phyloP scores from a whole-genome alignment of 2,113 vertebrate genomes.

The Geococcyx californianus region DNA sequence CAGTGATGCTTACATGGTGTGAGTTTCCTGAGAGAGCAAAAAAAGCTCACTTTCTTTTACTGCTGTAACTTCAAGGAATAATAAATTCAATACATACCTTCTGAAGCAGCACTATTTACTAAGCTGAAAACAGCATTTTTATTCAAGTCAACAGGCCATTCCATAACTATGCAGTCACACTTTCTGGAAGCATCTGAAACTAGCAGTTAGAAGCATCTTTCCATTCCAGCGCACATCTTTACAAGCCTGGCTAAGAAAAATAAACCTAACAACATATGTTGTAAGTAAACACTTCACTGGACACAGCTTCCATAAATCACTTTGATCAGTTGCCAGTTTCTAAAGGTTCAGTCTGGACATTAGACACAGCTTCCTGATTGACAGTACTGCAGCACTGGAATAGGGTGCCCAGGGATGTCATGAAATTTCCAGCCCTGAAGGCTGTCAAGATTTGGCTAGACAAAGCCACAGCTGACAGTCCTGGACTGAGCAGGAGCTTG shows the following conservation, averaged over 20 bases:
- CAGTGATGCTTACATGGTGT: not conserved
- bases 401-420: not conserved
- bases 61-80: not conserved
- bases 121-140: not conserved
- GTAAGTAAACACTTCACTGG: not conserved
- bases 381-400: not conserved
- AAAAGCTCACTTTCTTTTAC: not conserved
- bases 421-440: not conserved
- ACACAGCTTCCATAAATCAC: not conserved
- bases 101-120: not conserved
- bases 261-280: not conserved
- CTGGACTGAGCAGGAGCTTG: not conserved
- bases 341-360: not conserved
- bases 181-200: not conserved
- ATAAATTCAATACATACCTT: not conserved
- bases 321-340: not conserved
- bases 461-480: not conserved
- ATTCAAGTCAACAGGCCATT: not conserved
- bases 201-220: not conserved
- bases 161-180: not conserved
- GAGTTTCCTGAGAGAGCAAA: not conserved
- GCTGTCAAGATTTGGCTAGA: not conserved
- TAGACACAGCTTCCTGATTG: not conserved
- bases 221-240: not conserved
- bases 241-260: not conserved